Evolutionary conservation across 2,113 vertebrate species (phyloP).

Genomic region (Trematocara macrostoma): DNA sequence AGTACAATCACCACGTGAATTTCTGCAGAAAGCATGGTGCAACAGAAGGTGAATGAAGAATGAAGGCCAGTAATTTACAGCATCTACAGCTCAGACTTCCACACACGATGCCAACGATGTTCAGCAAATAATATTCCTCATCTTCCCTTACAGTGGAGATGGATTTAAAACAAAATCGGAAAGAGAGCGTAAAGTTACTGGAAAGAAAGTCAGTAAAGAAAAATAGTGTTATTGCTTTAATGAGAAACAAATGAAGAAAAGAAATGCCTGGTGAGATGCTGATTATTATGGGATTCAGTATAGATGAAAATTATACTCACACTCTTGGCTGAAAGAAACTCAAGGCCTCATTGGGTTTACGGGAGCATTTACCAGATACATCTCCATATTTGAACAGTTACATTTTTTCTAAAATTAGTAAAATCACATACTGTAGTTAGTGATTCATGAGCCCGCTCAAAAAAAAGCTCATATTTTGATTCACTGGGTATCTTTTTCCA

Average conservation of each 20-base stretch:
- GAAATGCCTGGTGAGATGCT: neutral
- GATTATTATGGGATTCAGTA: neutral
- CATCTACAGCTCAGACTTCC: neutral
- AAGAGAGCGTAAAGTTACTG: neutral
- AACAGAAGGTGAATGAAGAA: neutral
- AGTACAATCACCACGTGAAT: neutral
- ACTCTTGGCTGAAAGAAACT: neutral
- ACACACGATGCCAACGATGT: accelerated
- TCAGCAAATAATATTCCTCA: neutral
- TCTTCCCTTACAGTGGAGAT: neutral
- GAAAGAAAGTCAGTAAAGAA: neutral
- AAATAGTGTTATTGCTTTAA: neutral
- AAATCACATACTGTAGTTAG: neutral
- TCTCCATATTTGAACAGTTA: neutral
- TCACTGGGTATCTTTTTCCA: neutral
- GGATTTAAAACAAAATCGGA: neutral
- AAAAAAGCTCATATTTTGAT: neutral
- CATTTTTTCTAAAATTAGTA: neutral
- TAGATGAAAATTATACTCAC: neutral
- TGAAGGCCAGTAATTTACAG: neutral
- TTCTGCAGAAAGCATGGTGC: neutral
- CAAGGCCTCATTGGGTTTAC: neutral
- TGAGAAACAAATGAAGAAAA: neutral
- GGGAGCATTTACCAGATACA: neutral
- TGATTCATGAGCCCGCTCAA: neutral